Evolutionary conservation across 2,888 invertebrate species (phyloP).

Genomic region (Sminthurides aquaticus): DNA sequence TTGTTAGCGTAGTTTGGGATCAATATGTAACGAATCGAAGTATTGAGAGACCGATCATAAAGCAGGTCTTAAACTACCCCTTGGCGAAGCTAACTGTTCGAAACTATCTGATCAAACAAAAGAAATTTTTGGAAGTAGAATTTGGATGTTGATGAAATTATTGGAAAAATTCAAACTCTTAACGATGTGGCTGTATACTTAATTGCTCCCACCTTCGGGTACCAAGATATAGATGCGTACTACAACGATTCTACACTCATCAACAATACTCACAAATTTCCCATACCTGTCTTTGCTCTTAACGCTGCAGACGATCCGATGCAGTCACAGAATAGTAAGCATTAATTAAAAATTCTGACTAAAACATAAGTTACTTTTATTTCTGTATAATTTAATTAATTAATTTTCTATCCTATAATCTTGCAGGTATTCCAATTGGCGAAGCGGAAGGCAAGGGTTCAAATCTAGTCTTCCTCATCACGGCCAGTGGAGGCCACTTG

Average conservation of each 20-base stretch:
- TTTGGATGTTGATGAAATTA: not conserved
- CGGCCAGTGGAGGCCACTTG: not conserved
- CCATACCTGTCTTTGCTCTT: not conserved
- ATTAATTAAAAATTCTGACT: not conserved
- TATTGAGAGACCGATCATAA: not conserved
- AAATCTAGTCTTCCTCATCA: not conserved
- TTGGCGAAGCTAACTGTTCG: too few relatives aligned
- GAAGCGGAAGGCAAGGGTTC: not conserved
- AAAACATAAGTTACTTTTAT: not conserved
- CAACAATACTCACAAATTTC: not conserved
- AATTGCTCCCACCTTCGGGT: not conserved
- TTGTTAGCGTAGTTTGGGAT: not conserved
- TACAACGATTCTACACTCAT: not conserved
- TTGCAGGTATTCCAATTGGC: not conserved
- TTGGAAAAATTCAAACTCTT: not conserved
- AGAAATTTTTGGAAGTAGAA: not conserved
- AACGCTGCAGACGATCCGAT: not conserved
- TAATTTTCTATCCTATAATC: not conserved
- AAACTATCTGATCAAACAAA: not conserved
- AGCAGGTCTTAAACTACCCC: not conserved
- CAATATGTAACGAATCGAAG: not conserved
- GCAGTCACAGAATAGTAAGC: not conserved
- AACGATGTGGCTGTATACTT: not conserved
- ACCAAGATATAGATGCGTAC: not conserved
- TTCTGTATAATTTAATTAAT: not conserved